Evolutionary conservation across 2,113 vertebrate species (phyloP), one percentile per base, ranked within the genome.

Genomic region (Poecilia latipinna): DNA sequence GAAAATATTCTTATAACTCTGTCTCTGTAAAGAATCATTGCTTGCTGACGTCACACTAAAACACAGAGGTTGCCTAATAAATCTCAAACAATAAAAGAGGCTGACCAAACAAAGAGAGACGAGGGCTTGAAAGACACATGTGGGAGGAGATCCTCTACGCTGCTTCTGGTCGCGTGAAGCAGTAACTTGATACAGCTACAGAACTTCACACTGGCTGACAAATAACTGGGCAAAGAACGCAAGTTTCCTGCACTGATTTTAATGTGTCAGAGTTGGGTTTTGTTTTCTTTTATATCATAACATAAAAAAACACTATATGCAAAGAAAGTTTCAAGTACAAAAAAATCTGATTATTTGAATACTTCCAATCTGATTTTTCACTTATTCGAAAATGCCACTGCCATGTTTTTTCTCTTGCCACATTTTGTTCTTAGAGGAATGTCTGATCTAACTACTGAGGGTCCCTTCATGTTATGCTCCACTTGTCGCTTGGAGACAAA

Each of bases 91-190:
- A 63, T 61, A 69, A 87, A 87, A 84, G 82, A 86, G 79, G 73
- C 84, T 84, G 78, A 88, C 48, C 72, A 60, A 66, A 84, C 82
- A 89, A 74, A 84, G 62, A 69, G 22, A 61, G 71, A 39, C 76
- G 61, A 60, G 75, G 77, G 71, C 77, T 81, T 72, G 35, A 81
- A 77, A 65, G 32, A 63, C 68, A 61, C 79, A 74, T 33, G 54
- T 70, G 72, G 70, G 77, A 81, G 75, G 73, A 72, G 61, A 82
- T 71, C 31, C 57, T 73, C 82, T 73, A 80, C 31, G 61, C 72
- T 69, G 74, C 48, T 74, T 74, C 74, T 69, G 85, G 65, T 73
- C 69, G 76, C 68, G 67, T 64, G 8, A 88, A 68, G 54, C 13
- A 8, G 72, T n/a, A n/a, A n/a, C n/a, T n/a, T n/a, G n/a, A 89